These are phyloP conservation scores for Tympanoctomys barrerae DNA, from an alignment of 2,797 vertebrate genomes.

Conservation along the genomic window DNA sequence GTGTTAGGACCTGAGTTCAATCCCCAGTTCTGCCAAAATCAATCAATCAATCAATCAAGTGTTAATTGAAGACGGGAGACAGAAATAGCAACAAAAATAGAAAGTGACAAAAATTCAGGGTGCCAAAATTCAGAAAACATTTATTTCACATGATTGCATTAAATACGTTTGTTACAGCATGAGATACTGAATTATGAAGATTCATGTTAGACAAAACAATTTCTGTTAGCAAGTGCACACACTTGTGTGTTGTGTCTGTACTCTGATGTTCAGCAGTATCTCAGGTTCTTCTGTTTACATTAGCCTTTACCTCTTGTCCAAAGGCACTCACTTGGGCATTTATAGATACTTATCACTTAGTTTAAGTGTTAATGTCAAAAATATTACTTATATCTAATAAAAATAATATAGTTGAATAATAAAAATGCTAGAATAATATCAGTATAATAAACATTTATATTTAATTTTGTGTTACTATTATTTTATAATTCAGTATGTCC, in stretches of 20 bases:
- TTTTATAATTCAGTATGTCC: not conserved
- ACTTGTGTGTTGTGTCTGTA: not conserved
- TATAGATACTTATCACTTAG: not conserved
- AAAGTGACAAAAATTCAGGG: not conserved
- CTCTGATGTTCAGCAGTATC: not conserved
- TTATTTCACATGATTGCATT: not conserved
- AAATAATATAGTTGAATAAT: too few species aligned
- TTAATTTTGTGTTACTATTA: not conserved
- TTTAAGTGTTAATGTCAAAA: not conserved
- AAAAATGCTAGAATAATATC: too few species aligned
- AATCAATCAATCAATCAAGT: not conserved
- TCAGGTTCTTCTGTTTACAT: not conserved
- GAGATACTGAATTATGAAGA: not conserved
- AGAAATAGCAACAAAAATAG: not conserved
- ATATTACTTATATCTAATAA: not conserved
- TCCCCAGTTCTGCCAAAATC: too few species aligned
- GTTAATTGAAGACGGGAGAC: not conserved
- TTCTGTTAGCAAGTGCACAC: not conserved
- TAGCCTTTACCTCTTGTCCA: not conserved
- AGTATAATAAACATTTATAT: not conserved
- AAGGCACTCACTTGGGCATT: not conserved
- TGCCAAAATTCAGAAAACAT: not conserved
- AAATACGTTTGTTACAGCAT: not conserved
- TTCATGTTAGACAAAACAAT: not conserved
- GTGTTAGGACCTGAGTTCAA: too few species aligned